phyloP scores from a whole-genome alignment of 2,797 vertebrate genomes.

The Anabacerthia variegaticeps region DNA sequence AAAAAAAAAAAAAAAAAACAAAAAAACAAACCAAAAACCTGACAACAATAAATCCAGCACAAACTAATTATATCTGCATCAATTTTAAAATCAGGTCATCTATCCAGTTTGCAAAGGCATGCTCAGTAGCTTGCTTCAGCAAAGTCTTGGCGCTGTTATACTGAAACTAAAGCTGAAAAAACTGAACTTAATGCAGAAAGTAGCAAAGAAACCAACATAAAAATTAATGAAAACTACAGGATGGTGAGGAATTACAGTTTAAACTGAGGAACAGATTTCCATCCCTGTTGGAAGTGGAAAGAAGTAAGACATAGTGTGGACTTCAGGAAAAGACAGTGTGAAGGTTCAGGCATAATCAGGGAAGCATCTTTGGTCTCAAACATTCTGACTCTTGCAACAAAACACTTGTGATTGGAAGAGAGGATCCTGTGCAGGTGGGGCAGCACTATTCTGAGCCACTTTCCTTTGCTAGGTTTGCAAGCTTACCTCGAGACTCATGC shows the following conservation, averaged over 20 bases:
- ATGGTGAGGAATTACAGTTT: neutral
- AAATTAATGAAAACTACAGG: neutral
- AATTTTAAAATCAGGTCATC: slow-evolving; percentile 17
- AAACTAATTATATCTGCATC: neutral
- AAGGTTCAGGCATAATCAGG: neutral
- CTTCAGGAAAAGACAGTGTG: neutral
- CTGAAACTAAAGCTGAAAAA: neutral
- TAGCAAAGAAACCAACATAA: neutral
- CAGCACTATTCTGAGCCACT: neutral
- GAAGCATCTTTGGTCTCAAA: neutral
- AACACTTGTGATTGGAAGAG: neutral
- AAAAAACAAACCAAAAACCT: no score
- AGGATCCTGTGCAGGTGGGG: rapidly evolving
- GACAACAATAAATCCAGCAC: neutral
- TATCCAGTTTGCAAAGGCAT: neutral
- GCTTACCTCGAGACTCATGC: neutral
- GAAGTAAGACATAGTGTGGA: neutral
- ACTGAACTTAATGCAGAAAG: neutral
- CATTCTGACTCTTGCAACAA: neutral
- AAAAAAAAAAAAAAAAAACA: neutral
- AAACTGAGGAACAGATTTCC: neutral
- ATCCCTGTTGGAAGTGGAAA: neutral
- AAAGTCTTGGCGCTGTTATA: neutral
- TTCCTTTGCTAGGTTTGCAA: neutral
- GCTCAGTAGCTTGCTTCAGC: neutral